A percentile compares a stretch with the other conserved stretches of the same genome.
Evolutionary conservation across 1,140 invertebrate genomes (phyloP).

Genomic region (Tribolium madens): DNA sequence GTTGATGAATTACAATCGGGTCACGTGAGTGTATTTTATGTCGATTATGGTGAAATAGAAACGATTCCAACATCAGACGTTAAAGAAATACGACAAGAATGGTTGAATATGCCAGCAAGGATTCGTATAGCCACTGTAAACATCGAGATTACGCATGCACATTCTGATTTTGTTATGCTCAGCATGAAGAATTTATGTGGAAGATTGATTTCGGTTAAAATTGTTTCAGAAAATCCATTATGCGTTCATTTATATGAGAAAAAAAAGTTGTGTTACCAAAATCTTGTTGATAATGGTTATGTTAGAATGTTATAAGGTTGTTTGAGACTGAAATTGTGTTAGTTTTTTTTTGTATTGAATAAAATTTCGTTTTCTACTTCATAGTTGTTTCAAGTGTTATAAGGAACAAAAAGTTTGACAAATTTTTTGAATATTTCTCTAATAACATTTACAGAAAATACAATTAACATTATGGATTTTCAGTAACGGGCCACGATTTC

Average conservation of each 20-base stretch:
- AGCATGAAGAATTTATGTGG: not conserved
- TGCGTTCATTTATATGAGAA: not conserved
- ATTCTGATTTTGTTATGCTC: not conserved
- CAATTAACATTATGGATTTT: constrained; percentile 39
- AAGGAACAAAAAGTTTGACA: too few relatives aligned
- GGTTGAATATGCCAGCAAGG: constrained; percentile 44
- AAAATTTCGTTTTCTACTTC: not conserved
- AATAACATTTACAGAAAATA: constrained; percentile 37
- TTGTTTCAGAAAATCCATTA: not conserved
- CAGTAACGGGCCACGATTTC: constrained; percentile 66
- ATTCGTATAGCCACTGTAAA: constrained; percentile 48
- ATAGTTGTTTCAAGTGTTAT: too few relatives aligned
- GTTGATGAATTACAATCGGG: constrained; percentile 41
- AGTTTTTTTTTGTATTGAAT: not conserved
- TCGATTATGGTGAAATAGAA: constrained; percentile 54
- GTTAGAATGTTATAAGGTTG: not conserved
- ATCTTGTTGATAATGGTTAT: not conserved
- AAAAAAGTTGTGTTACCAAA: not conserved
- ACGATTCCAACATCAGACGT: constrained; percentile 35
- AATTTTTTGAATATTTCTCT: constrained; percentile 28
- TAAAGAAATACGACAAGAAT: constrained; percentile 42
- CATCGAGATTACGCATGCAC: constrained; percentile 20
- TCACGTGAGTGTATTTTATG: constrained; percentile 50
- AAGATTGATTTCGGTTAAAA: not conserved
- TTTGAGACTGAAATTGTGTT: not conserved